These are phyloP conservation scores for Tenthredo distinguenda DNA, from an alignment of 2,888 invertebrate species.

Conservation along the genomic window DNA sequence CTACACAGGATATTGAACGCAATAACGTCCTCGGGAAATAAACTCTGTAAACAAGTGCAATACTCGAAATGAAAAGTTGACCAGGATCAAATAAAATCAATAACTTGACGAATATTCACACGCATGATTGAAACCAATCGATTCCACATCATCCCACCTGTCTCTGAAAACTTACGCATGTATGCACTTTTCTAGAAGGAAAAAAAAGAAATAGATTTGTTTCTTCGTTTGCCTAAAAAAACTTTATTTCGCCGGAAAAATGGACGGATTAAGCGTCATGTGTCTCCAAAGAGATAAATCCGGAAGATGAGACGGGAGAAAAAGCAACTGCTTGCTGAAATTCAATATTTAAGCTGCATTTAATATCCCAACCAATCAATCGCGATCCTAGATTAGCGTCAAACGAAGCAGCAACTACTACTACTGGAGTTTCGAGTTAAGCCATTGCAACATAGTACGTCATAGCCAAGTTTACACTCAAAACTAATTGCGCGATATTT, in stretches of 20 bases:
- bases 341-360: neutral
- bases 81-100: conserved; percentile 5
- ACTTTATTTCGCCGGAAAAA: no score
- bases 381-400: neutral
- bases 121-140: neutral
- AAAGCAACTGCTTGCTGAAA: neutral
- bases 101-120: neutral
- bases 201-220: no score
- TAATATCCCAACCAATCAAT: neutral
- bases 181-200: no score
- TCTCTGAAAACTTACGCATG: no score
- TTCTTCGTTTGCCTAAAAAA: no score
- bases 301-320: no score
- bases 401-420: neutral
- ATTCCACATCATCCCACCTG: no score
- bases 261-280: no score
- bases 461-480: conserved; percentile 11
- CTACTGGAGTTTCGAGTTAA: neutral
- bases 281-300: no score
- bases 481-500: conserved; percentile 39
- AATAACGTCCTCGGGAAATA: conserved; percentile 27
- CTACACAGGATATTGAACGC: conserved; percentile 35
- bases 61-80: conserved; percentile 13
- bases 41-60: conserved; percentile 11
- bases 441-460: neutral